Conservation (phyloP, 1,140 invertebrate species). For the Metopolophium dirhodum region DNA sequence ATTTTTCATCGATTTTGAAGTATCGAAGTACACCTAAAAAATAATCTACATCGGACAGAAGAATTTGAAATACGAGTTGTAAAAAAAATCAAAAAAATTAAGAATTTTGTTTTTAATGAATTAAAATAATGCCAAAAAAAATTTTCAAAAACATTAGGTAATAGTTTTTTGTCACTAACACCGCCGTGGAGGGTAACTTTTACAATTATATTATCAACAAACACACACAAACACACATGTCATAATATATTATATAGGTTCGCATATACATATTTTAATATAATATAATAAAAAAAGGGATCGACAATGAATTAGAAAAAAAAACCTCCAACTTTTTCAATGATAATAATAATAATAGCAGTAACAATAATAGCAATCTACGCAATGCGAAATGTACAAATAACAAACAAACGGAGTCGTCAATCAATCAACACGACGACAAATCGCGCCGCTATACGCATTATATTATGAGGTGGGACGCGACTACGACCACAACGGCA, state of each 20-base stretch:
- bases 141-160: neutral
- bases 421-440: constrained; percentile 46
- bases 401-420: constrained; percentile 13
- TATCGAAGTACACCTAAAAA: neutral
- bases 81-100: too few species aligned
- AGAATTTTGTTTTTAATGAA: too few species aligned
- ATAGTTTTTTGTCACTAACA: neutral
- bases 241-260: neutral
- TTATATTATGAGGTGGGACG: neutral
- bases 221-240: neutral
- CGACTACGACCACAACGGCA: constrained; percentile 7
- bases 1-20: neutral
- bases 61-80: neutral
- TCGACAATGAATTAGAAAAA: neutral
- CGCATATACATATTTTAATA: neutral
- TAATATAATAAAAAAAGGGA: neutral
- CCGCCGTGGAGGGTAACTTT: neutral
- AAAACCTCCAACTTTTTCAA: neutral
- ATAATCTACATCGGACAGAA: neutral
- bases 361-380: neutral
- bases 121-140: too few species aligned
- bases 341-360: neutral
- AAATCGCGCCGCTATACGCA: neutral
- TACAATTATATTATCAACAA: neutral
- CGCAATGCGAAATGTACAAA: constrained; percentile 29